Conservation (phyloP, 2,797 vertebrate genomes). For the Lutjanus argentimaculatus region DNA sequence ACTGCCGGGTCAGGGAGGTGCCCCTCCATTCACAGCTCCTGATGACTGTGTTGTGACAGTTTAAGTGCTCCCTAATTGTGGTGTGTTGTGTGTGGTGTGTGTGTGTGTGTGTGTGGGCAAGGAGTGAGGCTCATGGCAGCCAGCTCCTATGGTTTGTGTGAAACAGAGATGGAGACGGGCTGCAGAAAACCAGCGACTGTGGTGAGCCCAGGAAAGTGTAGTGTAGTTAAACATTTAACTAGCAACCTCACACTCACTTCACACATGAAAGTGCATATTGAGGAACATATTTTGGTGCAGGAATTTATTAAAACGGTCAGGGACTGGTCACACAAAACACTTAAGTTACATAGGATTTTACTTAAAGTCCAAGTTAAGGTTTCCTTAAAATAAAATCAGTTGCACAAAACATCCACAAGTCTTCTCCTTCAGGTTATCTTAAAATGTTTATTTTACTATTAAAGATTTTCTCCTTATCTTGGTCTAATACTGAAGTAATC, state of each 20-base stretch:
- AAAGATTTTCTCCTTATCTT: too few relatives aligned
- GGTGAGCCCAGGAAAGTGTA: slow-evolving; percentile 9
- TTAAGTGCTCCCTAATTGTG: slow-evolving; percentile 63
- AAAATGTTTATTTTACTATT: too few relatives aligned
- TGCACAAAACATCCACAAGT: too few relatives aligned
- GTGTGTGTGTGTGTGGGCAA: slow-evolving; percentile 15
- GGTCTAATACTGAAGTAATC: too few relatives aligned
- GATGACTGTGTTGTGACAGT: slow-evolving; percentile 67
- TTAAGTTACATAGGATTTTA: too few relatives aligned
- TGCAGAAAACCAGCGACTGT: slow-evolving; percentile 21
- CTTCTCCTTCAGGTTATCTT: too few relatives aligned
- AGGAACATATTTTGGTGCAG: background rate
- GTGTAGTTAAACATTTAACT: slow-evolving; percentile 36
- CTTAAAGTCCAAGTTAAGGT: too few relatives aligned
- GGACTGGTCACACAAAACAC: too few relatives aligned
- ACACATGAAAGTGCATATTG: background rate
- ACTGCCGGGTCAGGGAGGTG: slow-evolving; percentile 33
- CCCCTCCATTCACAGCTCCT: slow-evolving; percentile 48
- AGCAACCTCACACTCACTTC: slow-evolving; percentile 26
- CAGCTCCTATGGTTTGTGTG: slow-evolving; percentile 43
- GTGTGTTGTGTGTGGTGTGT: slow-evolving; percentile 23
- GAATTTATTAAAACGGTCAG: slow-evolving; percentile 8
- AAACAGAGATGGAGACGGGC: slow-evolving; percentile 7
- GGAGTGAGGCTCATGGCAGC: slow-evolving; percentile 17
- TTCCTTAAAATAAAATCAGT: too few relatives aligned